These are phyloP conservation scores for Notolabrus celidotus DNA, from an alignment of 2,797 vertebrate genomes.

Conservation along the genomic window DNA sequence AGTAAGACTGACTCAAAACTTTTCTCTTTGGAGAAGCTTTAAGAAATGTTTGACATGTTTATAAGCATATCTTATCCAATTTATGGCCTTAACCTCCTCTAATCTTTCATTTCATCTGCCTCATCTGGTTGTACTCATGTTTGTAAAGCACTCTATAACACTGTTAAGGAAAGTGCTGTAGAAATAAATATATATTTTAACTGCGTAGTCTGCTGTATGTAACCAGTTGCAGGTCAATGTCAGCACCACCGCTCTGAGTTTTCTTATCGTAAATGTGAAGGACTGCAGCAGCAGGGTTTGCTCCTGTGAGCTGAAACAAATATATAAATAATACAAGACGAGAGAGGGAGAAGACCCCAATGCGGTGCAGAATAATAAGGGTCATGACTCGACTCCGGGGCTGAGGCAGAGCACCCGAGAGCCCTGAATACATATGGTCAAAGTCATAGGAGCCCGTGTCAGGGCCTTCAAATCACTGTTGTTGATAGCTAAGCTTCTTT, in stretches of 20 bases:
- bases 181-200: no score
- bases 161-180: no score
- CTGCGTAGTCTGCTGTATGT: no score
- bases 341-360: conserved; percentile 4
- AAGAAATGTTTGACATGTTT: no score
- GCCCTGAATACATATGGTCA: not conserved
- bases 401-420: not conserved
- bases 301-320: not conserved
- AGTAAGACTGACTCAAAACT: no score
- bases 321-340: not conserved
- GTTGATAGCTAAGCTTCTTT: not conserved
- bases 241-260: not conserved
- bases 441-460: not conserved
- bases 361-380: conserved; percentile 39
- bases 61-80: no score
- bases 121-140: no score
- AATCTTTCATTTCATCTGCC: no score
- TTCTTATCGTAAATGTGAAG: conserved; percentile 15
- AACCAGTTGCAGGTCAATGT: not conserved
- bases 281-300: conserved; percentile 5
- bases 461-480: not conserved
- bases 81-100: no score
- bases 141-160: no score
- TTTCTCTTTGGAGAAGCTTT: no score
- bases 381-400: conserved; percentile 18